These are phyloP conservation scores for Lampris megalopsis DNA, from an alignment of 2,113 vertebrate genomes.

Conservation along the genomic window DNA sequence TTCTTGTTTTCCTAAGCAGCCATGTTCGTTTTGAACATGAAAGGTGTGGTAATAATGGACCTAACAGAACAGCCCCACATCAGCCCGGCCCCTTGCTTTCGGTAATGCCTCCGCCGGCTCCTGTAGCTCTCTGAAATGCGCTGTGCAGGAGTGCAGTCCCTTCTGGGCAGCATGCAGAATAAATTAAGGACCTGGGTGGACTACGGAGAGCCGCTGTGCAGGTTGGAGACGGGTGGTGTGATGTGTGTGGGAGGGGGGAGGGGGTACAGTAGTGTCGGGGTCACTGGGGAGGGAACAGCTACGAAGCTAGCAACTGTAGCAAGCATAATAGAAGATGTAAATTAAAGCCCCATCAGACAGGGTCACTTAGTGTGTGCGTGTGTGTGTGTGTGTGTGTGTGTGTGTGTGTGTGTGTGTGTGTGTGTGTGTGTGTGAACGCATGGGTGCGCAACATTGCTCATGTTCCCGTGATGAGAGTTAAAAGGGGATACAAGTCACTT, in stretches of 20 bases:
- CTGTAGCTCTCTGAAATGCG: constrained; percentile 32
- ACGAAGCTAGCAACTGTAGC: constrained; percentile 17
- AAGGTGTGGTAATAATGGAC: constrained; percentile 28
- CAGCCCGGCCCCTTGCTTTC: constrained; percentile 40
- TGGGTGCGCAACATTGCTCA: background rate
- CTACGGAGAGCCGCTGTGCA: too few relatives aligned
- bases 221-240: too few relatives aligned
- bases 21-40: constrained; percentile 35
- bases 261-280: background rate
- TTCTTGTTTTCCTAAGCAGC: constrained; percentile 8
- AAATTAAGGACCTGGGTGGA: background rate
- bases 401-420: constrained; percentile 6
- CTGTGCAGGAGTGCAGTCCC: background rate
- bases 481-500: constrained; percentile 17
- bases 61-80: constrained; percentile 46
- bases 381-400: background rate
- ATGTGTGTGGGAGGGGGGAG: background rate
- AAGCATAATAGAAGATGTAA: constrained; percentile 28
- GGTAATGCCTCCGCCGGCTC: constrained; percentile 21
- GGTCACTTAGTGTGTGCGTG: constrained; percentile 2
- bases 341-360: constrained; percentile 23
- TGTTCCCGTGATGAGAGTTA: background rate
- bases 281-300: constrained; percentile 27
- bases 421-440: background rate
- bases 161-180: constrained; percentile 20